Conservation (phyloP, 2,888 invertebrate genomes). For the Mantis religiosa region DNA sequence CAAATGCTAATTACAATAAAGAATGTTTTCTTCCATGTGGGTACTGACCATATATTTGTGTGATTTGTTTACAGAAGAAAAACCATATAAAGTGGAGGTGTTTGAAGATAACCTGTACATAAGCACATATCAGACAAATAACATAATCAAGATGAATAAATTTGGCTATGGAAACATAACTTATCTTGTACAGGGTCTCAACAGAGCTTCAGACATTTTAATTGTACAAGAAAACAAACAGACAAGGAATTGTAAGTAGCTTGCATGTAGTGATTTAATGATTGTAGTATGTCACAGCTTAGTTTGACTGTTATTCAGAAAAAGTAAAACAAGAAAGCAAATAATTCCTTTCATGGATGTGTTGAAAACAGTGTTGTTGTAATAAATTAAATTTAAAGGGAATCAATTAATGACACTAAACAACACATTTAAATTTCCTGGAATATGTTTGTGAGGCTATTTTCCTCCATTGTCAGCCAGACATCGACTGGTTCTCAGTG, state of each 20-base stretch:
- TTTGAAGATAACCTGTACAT: conserved; percentile 69
- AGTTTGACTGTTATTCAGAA: no score
- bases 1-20: background rate
- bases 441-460: no score
- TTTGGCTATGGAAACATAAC: conserved; percentile 45
- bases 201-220: conserved; percentile 58
- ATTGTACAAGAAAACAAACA: conserved; percentile 66
- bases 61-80: conserved; percentile 47
- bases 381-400: no score
- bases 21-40: background rate
- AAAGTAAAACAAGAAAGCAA: no score
- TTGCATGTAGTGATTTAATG: no score
- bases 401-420: no score
- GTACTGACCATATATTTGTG: background rate
- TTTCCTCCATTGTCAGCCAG: no score
- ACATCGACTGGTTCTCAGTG: no score
- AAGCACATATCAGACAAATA: conserved; percentile 54
- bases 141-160: conserved; percentile 48
- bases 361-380: no score
- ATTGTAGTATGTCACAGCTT: no score
- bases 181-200: conserved; percentile 49
- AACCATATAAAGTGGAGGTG: conserved; percentile 67
- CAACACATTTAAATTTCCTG: no score
- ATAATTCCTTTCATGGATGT: no score
- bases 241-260: conserved; percentile 46